Evolutionary conservation across 2,888 invertebrate genomes (phyloP).

Genomic region (Craniophora ligustri): DNA sequence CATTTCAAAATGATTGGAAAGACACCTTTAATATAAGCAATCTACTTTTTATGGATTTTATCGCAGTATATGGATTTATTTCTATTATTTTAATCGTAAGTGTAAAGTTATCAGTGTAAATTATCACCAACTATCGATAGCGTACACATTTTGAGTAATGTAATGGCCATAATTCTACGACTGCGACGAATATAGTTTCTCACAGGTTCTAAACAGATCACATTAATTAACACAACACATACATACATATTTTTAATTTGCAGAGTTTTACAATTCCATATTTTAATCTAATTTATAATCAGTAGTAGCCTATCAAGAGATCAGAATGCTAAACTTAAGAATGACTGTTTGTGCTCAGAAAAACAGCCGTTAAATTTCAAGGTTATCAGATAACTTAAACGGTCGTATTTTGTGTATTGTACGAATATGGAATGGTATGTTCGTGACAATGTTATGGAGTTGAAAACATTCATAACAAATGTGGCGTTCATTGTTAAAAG

Average conservation of each 20-base stretch:
- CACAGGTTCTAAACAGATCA: no score
- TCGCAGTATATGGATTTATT: no score
- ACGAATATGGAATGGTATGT: slow-evolving; percentile 57
- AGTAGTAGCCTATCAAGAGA: not conserved
- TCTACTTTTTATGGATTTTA: no score
- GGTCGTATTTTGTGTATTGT: slow-evolving; percentile 46
- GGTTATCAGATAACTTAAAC: slow-evolving; percentile 48
- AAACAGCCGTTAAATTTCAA: slow-evolving; percentile 45
- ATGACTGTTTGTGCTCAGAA: slow-evolving; percentile 21
- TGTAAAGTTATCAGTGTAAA: not conserved
- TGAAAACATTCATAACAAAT: slow-evolving; percentile 42
- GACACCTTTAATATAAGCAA: no score
- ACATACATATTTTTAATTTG: no score
- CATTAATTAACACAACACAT: no score
- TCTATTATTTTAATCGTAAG: not conserved
- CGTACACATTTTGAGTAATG: not conserved
- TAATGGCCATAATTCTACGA: no score
- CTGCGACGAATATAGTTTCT: no score
- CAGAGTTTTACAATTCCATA: no score
- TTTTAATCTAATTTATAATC: not conserved
- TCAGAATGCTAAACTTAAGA: slow-evolving; percentile 23
- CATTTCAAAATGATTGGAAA: no score
- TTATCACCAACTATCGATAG: not conserved
- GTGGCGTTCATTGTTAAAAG: slow-evolving; percentile 53
- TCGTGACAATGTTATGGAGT: slow-evolving; percentile 53